phyloP scores from a whole-genome alignment of 2,888 invertebrate species.

The Nymphalis polychloros region DNA sequence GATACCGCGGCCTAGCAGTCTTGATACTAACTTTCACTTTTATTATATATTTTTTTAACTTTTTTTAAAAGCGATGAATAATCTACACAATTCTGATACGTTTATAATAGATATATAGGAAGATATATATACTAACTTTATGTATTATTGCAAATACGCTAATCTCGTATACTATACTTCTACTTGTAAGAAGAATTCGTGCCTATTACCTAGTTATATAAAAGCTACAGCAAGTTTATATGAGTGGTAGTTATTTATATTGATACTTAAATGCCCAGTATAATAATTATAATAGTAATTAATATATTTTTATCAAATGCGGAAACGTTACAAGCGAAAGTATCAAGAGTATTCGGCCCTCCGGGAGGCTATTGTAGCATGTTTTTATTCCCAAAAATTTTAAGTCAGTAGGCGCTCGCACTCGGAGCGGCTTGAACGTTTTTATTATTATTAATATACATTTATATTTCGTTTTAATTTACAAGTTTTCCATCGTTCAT shows the following conservation, averaged over 20 bases:
- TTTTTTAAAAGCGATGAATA: too few relatives aligned
- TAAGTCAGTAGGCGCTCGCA: constrained; percentile 82
- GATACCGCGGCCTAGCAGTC: constrained; percentile 40
- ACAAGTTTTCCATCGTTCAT: constrained; percentile 81
- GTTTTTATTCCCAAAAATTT: constrained; percentile 83
- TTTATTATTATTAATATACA: constrained; percentile 82
- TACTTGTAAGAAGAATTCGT: too few relatives aligned
- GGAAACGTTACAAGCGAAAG: constrained; percentile 49
- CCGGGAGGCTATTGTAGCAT: constrained; percentile 80
- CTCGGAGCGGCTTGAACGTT: constrained; percentile 80
- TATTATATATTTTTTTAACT: constrained; percentile 2
- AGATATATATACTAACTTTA: too few relatives aligned
- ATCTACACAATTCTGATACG: too few relatives aligned
- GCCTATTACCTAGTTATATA: too few relatives aligned
- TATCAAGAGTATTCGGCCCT: constrained; percentile 66
- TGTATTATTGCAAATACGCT: too few relatives aligned
- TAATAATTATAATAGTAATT: not conserved
- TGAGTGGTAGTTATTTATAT: too few relatives aligned
- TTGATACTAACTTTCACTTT: constrained; percentile 64
- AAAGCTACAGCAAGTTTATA: too few relatives aligned
- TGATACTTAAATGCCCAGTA: not conserved
- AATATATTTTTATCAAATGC: constrained; percentile 15
- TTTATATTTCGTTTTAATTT: constrained; percentile 82
- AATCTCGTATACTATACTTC: too few relatives aligned
- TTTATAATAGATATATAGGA: too few relatives aligned